phyloP scores from a whole-genome alignment of 2,888 invertebrate genomes.

The Malthinus seriepunctatus region DNA sequence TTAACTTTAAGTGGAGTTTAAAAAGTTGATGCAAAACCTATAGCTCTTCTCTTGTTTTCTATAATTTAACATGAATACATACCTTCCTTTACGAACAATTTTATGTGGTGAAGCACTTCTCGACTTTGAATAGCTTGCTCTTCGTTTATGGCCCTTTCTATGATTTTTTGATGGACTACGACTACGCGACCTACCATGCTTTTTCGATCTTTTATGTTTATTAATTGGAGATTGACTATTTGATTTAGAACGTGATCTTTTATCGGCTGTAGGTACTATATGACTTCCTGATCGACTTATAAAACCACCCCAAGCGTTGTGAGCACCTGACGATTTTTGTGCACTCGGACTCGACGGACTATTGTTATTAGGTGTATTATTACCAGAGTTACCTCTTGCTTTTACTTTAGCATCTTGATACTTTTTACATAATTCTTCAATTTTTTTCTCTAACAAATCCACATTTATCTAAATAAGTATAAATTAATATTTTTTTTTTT shows the following conservation, averaged over 20 bases:
- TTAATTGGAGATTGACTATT: slow-evolving; percentile 47
- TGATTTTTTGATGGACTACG: slow-evolving; percentile 44
- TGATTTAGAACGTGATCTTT: slow-evolving; percentile 49
- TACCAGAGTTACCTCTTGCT: slow-evolving; percentile 57
- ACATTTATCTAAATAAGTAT: slow-evolving; percentile 61
- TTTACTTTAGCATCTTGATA: slow-evolving; percentile 69
- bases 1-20: too few relatives aligned
- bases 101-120: slow-evolving; percentile 52
- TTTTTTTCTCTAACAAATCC: slow-evolving; percentile 73
- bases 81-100: slow-evolving; percentile 44
- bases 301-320: slow-evolving; percentile 71
- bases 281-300: slow-evolving; percentile 58
- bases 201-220: slow-evolving; percentile 50
- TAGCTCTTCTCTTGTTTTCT: too few relatives aligned
- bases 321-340: slow-evolving; percentile 62
- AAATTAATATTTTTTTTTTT: not conserved
- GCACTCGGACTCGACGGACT: slow-evolving; percentile 52
- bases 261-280: slow-evolving; percentile 49
- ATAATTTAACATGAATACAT: not conserved
- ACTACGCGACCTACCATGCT: slow-evolving; percentile 46
- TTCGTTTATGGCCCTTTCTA: slow-evolving; percentile 50
- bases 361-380: slow-evolving; percentile 56
- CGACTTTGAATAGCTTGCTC: slow-evolving; percentile 50
- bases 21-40: too few relatives aligned
- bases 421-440: slow-evolving; percentile 72